Percentiles rank a stretch among this genome's conserved stretches.
These are phyloP conservation scores for Charaxes varanes DNA, from an alignment of 1,140 invertebrate species.

Conservation along the genomic window DNA sequence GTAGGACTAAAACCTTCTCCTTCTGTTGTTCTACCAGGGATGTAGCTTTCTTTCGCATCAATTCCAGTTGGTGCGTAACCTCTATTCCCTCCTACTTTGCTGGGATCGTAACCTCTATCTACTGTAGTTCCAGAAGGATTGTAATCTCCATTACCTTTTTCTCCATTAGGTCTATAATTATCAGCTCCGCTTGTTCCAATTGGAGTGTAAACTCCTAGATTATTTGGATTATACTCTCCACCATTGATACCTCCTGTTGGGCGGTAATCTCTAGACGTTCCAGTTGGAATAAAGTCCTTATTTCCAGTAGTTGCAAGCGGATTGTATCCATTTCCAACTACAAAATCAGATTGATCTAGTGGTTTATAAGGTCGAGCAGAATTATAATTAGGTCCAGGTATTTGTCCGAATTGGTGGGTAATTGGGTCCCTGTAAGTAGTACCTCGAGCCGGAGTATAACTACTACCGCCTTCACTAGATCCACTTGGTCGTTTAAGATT, in stretches of 20 bases:
- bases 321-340: constrained; percentile 6
- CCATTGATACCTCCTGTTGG: constrained; percentile 1
- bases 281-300: background rate
- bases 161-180: constrained; percentile 6
- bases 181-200: background rate
- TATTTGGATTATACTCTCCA: no score
- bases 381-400: constrained; percentile 2
- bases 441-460: constrained; percentile 9
- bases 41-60: constrained; percentile 1
- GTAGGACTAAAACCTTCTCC: background rate
- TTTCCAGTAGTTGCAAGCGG: background rate
- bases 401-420: background rate
- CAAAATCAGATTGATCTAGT: no score
- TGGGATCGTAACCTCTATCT: background rate
- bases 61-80: constrained; percentile 1
- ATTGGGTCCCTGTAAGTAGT: background rate
- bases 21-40: background rate
- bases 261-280: background rate
- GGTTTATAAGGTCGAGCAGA: no score
- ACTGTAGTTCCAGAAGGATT: background rate
- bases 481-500: constrained; percentile 28
- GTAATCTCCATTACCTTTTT: background rate
- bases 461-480: constrained; percentile 13
- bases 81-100: background rate
- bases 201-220: constrained; percentile 7